Conservation (phyloP, 2,888 invertebrate species). For the Pimpla rufipes region DNA sequence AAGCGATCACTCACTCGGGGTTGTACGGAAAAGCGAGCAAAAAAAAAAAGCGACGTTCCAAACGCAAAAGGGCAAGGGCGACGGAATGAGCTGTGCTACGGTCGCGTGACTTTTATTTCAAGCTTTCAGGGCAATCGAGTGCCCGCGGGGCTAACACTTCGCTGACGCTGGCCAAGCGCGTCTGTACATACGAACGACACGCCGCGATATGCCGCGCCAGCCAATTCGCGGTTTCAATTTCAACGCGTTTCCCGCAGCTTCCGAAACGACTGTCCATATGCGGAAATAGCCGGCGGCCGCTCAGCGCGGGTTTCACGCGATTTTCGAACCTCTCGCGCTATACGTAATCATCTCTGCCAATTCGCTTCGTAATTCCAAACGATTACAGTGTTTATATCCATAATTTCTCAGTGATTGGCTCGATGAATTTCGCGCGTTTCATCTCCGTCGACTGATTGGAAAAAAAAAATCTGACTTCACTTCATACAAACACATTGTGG, state of each 20-base stretch:
- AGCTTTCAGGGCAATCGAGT: constrained; percentile 63
- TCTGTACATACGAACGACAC: background rate
- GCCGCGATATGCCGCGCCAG: constrained; percentile 29
- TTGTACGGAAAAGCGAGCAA: constrained; percentile 23
- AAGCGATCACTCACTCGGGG: constrained; percentile 24
- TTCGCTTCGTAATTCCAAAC: background rate
- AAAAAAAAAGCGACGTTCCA: constrained; percentile 23
- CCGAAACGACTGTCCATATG: constrained; percentile 16
- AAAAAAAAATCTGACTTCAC: too few relatives aligned
- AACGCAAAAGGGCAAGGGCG: constrained; percentile 70
- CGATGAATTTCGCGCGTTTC: background rate
- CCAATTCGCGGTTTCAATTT: constrained; percentile 69
- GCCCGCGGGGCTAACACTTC: constrained; percentile 55
- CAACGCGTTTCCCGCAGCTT: constrained; percentile 46
- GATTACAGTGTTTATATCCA: background rate
- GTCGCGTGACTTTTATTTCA: constrained; percentile 55
- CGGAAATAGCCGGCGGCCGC: background rate
- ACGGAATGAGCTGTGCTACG: constrained; percentile 30
- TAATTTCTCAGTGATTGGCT: background rate
- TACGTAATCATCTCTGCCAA: too few relatives aligned
- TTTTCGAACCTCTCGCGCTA: background rate
- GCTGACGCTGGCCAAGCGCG: constrained; percentile 17
- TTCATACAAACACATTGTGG: too few relatives aligned
- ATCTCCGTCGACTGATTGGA: background rate
- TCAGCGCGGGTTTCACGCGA: background rate